Evolutionary conservation across 2,888 invertebrate genomes (phyloP), one percentile per base, ranked within the genome.

Genomic region (Gymnocheta viridis): DNA sequence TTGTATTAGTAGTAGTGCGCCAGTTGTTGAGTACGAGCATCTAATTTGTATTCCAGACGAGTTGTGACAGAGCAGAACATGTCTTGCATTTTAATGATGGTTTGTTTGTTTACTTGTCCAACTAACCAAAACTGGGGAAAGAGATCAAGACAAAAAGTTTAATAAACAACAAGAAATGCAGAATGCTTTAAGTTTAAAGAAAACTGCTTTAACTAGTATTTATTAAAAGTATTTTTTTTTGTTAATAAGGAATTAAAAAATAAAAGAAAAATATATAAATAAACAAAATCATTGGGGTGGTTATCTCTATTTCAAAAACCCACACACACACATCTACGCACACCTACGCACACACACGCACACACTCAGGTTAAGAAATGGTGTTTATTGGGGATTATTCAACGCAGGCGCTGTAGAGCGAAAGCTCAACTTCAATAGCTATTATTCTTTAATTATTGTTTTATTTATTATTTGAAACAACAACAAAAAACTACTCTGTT

Each of bases 11-110:
- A 35, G 35, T 69, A n/a, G 77, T 58, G 49, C 19, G 77, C 29
- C 67, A 77, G 67, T 58, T 67, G 67, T 38, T 67, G 67, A 47
- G 32, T 58, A 58, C 76, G 54, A 89, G 54, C 69, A 88, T 88
- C 90, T 90, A 90, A 90, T 90, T 90, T 91, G 89, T 91, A 90
- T 90, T 90, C 90, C 90, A 90, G 90, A 90, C 91, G 91, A 90
- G 89, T 89, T 85, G 85, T 78, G 85, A 81, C 84, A 84, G 81
- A 84, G 56, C 19, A 84, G 41, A 67, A 84, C 84, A 84, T 81
- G 84, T 84, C 84, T 81, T 84, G 84, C 81, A 84, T 84, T 56
- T 81, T 73, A 84, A 84, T 73, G 73, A 84, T 49, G 77, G 44
- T 62, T 73, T 73, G 81, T 84, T 84, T 83, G 82, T 83, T 80